Evolutionary conservation across 2,113 vertebrate genomes (phyloP), one percentile per base, ranked within the genome.

Genomic region (Atractosteus spatula): DNA sequence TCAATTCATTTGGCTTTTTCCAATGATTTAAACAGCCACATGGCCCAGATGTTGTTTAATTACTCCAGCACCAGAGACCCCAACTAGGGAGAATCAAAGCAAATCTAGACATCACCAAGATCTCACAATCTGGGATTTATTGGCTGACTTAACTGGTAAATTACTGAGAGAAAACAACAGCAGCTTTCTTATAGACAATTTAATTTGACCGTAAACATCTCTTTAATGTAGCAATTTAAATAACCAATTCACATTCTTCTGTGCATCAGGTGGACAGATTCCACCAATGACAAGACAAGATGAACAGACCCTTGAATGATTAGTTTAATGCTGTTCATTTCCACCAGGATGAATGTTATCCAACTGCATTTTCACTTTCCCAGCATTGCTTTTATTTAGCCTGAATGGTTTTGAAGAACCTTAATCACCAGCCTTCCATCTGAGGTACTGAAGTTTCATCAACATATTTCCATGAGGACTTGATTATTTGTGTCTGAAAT

Each of bases 1-100:
- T 59, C 11, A n/a, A 77, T 76, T 76, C 62, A 69, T 75, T 74
- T 79, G 47, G 74, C 72, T 76, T 78, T 85, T 72, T 72, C 78
- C 80, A 82, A 76, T 73, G 59, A 29, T 80, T 81, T 77, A 80
- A 72, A 54, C 73, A 75, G 71, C 78, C 77, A 78, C 72, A 77
- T 78, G 79, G 77, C 10, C 71, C 72, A 83, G 81, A 82, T 77
- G 79, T 76, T 78, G 74, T 82, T 73, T 82, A 85, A 85, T 87
- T 79, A 84, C 75, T 66, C 7, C 77, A 80, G 10, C 78, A 76
- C 78, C 62, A 79, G 77, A 75, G 70, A 82, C 74, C 62, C 43
- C 72, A 80, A 70, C 0, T 3, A 41, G 2, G 71, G 56, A 41
- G 73, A 82, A 72, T 3, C 70, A 68, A 56, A 71, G 55, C 61